A percentile compares a stretch with the other conserved stretches of the same genome.
These are phyloP conservation scores for Noctuana brunneofusca DNA, from an alignment of 2,888 invertebrate species.

Conservation along the genomic window DNA sequence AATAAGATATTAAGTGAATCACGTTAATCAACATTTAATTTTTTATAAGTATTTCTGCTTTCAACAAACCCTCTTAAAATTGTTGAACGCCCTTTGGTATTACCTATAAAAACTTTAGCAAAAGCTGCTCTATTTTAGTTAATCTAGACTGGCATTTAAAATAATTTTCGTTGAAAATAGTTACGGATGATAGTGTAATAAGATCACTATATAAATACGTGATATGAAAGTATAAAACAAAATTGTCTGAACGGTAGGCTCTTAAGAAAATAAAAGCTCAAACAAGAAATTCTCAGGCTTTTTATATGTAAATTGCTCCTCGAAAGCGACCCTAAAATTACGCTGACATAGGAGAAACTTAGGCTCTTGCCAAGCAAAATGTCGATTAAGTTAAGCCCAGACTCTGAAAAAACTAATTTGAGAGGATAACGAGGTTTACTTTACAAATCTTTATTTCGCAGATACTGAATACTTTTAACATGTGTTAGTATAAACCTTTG, in stretches of 20 bases:
- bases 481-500: no score
- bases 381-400: slow-evolving; percentile 20
- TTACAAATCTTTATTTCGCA: slow-evolving; percentile 10
- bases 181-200: slow-evolving; percentile 3
- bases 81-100: no score
- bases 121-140: no score
- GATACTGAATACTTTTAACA: background rate
- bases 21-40: no score
- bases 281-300: slow-evolving; percentile 30
- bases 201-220: slow-evolving; percentile 3
- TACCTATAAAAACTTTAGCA: no score
- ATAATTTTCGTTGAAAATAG: background rate
- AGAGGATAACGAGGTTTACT: slow-evolving; percentile 18
- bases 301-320: slow-evolving; percentile 30
- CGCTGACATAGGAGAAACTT: slow-evolving; percentile 29
- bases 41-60: no score
- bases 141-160: no score
- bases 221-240: slow-evolving; percentile 14
- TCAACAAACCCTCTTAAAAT: no score
- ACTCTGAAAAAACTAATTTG: slow-evolving; percentile 26
- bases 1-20: no score
- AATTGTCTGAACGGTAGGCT: slow-evolving; percentile 23
- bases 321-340: slow-evolving; percentile 30
- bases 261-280: slow-evolving; percentile 23
- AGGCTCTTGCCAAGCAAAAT: slow-evolving; percentile 23